Evolutionary conservation across 2,888 invertebrate species (phyloP).

Genomic region (Syrista parreyssii): DNA sequence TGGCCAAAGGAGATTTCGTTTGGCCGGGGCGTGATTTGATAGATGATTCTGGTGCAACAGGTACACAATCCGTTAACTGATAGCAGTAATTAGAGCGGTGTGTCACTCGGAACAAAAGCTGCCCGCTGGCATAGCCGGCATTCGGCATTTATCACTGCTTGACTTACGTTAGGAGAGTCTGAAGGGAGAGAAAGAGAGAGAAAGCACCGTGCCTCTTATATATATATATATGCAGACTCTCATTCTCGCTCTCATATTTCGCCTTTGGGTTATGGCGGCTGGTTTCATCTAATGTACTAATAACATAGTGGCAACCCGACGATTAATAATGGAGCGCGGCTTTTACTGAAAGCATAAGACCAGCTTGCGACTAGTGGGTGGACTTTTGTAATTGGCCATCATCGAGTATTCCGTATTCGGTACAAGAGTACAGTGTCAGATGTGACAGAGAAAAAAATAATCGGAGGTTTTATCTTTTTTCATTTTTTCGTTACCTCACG

Average conservation of each 20-base stretch:
- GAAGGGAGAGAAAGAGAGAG: neutral
- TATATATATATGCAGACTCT: neutral
- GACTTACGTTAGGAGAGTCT: conserved; percentile 41
- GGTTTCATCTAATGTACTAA: conserved; percentile 64
- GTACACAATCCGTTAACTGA: conserved; percentile 51
- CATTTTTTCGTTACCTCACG: neutral
- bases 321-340: conserved; percentile 57
- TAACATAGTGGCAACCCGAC: conserved; percentile 61
- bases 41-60: conserved; percentile 52
- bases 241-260: conserved; percentile 22
- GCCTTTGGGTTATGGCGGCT: conserved; percentile 50
- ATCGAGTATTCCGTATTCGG: neutral
- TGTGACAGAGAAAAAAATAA: neutral
- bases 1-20: neutral
- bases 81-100: conserved; percentile 58
- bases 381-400: conserved; percentile 31
- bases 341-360: conserved; percentile 13
- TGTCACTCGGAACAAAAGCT: conserved; percentile 54
- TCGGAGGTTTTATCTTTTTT: neutral
- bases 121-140: conserved; percentile 36
- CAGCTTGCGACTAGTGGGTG: conserved; percentile 37
- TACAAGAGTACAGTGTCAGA: neutral
- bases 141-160: conserved; percentile 55
- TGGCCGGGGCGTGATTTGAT: conserved; percentile 20
- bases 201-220: too few relatives aligned